Evolutionary conservation across 2,113 vertebrate genomes (phyloP).

Genomic region (Daubentonia madagascariensis): DNA sequence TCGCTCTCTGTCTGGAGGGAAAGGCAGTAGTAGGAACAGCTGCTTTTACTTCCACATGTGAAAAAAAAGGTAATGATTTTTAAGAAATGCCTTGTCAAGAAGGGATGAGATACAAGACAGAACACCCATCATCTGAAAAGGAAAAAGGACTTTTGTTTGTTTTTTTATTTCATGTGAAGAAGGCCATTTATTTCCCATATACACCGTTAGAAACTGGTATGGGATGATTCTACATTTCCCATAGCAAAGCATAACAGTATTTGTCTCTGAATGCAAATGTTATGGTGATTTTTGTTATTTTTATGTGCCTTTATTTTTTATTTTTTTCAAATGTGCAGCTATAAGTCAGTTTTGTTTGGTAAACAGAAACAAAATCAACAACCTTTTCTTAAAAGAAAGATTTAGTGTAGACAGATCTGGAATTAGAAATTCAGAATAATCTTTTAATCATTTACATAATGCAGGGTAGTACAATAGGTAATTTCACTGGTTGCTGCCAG

Average conservation of each 20-base stretch:
- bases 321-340: neutral
- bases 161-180: neutral
- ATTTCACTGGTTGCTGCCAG: neutral
- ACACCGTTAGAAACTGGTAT: accelerated
- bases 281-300: neutral
- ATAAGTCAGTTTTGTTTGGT: neutral
- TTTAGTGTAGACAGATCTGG: neutral
- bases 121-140: neutral
- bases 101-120: neutral
- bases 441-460: neutral
- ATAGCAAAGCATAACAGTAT: neutral
- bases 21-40: neutral
- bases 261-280: neutral
- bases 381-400: neutral
- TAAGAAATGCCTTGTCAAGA: neutral
- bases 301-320: neutral
- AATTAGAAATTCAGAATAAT: neutral
- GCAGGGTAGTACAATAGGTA: accelerated
- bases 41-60: neutral
- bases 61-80: neutral
- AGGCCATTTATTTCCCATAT: accelerated
- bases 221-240: accelerated
- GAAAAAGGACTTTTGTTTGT: neutral
- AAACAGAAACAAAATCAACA: neutral
- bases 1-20: neutral